Evolutionary conservation across 2,113 vertebrate genomes (phyloP), one percentile per base, ranked within the genome.

Genomic region (Campylomormyrus numenius): DNA sequence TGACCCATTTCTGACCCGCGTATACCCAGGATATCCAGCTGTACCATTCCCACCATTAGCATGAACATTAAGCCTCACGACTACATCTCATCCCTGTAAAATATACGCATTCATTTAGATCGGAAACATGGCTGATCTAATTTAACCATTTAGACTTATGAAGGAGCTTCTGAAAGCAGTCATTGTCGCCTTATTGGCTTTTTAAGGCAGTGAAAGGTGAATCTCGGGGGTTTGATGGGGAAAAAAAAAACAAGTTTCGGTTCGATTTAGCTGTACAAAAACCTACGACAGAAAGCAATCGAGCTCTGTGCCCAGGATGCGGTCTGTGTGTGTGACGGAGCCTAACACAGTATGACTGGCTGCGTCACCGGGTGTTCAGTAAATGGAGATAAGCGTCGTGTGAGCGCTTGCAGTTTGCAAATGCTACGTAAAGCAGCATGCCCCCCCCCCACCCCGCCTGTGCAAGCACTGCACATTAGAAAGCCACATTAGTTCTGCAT

Each of bases 401-500:
- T 80, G 74, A 80, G 74, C 11, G 74, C 31, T 35, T 19, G 74
- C 74, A 39, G 31, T 35, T 42, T 80, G 74, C 74, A 42, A 80
- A 80, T 80, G 74, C 74, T 80, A 80, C 31, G 74, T 80, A 42
- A 80, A 80, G 35, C 74, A 31, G 62, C 24, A 27, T 66, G 62
- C 66, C 66, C n/a, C 70, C 48, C 13, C 48, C 13, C 21, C 84
- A 27, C 84, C 42, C 2, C 8, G 45, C 48, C 17, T n/a, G 83
- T 85, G 83, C 42, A 46, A 45, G 39, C 46, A n/a, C 46, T 86
- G 17, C 84, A 49, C 84, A 86, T 86, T 86, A 27, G 45, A 86
- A 86, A 86, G 84, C 42, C 45, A 49, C 84, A 86, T 86, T 86
- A 86, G 84, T 94, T 95, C 94, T 92, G 93, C 94, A 96, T 96